Percentiles rank a stretch among this genome's conserved stretches.
Evolutionary conservation across 2,113 vertebrate species (phyloP).

Genomic region (Myrmophylax atrothorax): DNA sequence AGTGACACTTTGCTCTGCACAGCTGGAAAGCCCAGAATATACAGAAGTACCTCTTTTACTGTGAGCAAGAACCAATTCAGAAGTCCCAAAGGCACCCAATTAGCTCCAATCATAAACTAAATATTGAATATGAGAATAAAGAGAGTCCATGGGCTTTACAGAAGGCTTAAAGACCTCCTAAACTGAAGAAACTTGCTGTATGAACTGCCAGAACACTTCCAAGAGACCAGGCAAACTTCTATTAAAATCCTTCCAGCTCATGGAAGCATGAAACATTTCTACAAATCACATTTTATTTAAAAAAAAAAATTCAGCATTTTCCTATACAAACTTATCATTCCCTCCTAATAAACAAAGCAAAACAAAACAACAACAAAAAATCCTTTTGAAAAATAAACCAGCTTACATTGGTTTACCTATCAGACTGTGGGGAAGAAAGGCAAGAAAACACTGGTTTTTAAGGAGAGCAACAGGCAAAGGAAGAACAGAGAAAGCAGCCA

Average conservation of each 20-base stretch:
- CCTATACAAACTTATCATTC: not conserved
- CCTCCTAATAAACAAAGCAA: not conserved
- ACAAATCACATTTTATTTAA: not conserved
- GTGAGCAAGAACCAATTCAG: not conserved
- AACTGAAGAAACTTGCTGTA: not conserved
- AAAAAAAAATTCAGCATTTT: not conserved
- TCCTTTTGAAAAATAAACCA: not conserved
- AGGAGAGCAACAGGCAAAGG: not conserved
- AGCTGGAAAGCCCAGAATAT: not conserved
- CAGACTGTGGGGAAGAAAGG: not conserved
- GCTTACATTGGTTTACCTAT: not conserved
- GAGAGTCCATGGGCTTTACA: not conserved
- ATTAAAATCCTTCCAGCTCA: not conserved
- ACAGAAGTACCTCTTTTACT: accelerated
- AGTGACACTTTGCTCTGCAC: not conserved
- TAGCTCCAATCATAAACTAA: not conserved
- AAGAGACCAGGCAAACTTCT: not conserved
- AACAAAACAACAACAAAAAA: too few relatives aligned
- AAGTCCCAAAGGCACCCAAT: not conserved
- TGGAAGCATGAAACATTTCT: not conserved
- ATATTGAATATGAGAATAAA: not conserved
- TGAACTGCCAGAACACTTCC: not conserved
- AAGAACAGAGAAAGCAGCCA: not conserved
- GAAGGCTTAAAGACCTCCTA: not conserved
- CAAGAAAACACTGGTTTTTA: not conserved